Evolutionary conservation across 2,888 invertebrate genomes (phyloP).

Genomic region (Pheosia gnoma): DNA sequence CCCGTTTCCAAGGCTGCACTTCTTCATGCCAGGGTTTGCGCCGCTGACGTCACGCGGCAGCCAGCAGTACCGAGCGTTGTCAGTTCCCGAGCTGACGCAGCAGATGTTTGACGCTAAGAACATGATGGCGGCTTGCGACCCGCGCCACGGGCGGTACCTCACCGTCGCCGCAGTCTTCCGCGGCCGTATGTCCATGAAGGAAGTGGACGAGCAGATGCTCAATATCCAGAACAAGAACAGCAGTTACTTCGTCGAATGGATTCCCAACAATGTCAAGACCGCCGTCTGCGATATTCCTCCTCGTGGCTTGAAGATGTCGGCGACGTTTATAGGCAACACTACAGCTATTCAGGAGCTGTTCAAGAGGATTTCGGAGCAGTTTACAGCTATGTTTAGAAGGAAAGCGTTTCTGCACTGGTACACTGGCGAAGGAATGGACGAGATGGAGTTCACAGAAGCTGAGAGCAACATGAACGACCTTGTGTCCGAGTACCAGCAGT

Average conservation of each 20-base stretch:
- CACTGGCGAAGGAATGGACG: slow-evolving; percentile 98
- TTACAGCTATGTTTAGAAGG: slow-evolving; percentile 95
- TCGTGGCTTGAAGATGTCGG: slow-evolving; percentile 90
- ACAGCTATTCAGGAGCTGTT: slow-evolving; percentile 95
- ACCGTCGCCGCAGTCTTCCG: slow-evolving; percentile 95
- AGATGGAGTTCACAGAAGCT: slow-evolving; percentile 97
- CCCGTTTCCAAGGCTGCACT: slow-evolving; percentile 90
- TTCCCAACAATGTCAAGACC: slow-evolving; percentile 91
- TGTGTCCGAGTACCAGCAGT: slow-evolving; percentile 95
- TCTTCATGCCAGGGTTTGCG: slow-evolving; percentile 85
- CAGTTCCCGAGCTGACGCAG: slow-evolving; percentile 94
- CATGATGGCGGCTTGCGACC: slow-evolving; percentile 98
- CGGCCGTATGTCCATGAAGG: slow-evolving; percentile 97
- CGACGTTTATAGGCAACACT: slow-evolving; percentile 94
- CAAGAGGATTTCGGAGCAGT: slow-evolving; percentile 93
- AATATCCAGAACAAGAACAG: slow-evolving; percentile 91
- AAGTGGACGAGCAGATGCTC: slow-evolving; percentile 92
- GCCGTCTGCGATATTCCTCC: slow-evolving; percentile 93
- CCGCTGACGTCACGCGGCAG: slow-evolving; percentile 91
- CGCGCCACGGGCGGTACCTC: slow-evolving; percentile 93
- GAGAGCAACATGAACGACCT: slow-evolving; percentile 97
- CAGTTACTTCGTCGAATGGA: slow-evolving; percentile 92
- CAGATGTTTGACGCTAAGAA: slow-evolving; percentile 97
- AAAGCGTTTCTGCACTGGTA: slow-evolving; percentile 99
- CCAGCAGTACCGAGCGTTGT: slow-evolving; percentile 93